Evolutionary conservation across 2,113 vertebrate genomes (phyloP).

Genomic region (Parotia lawesii): DNA sequence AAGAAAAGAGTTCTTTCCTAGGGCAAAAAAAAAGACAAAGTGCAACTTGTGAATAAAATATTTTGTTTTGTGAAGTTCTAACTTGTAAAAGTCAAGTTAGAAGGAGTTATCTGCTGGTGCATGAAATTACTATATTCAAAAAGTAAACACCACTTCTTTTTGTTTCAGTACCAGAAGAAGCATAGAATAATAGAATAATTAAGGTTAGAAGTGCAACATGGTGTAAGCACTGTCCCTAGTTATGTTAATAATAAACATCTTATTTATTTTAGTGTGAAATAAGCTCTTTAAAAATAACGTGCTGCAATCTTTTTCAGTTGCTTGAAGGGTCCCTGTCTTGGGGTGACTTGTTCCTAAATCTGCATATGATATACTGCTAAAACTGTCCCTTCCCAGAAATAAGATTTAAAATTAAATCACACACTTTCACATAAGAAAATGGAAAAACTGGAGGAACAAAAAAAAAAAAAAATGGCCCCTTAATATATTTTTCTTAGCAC

Average conservation of each 20-base stretch:
- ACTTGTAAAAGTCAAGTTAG: not conserved
- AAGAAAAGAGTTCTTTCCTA: not conserved
- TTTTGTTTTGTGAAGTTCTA: not conserved
- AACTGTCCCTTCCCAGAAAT: not conserved
- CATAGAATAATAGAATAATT: not conserved
- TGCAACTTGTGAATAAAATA: not conserved
- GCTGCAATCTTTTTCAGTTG: not conserved
- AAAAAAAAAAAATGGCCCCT: not conserved
- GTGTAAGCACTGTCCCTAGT: not conserved
- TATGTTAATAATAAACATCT: not conserved
- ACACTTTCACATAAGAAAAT: not conserved
- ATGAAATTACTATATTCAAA: not conserved
- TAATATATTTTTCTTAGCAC: not conserved
- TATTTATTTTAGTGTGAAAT: not conserved
- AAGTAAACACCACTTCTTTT: not conserved
- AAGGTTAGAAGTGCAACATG: not conserved
- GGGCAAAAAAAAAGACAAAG: not conserved
- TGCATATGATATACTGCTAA: not conserved
- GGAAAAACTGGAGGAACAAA: not conserved
- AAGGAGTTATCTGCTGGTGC: not conserved
- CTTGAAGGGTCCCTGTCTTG: not conserved
- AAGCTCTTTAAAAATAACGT: not conserved
- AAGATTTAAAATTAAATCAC: not conserved
- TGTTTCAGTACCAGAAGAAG: not conserved
- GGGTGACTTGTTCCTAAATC: not conserved